Base-by-base conservation (phyloP, 2,113 vertebrate species). In the Glaucomys volans region DNA sequence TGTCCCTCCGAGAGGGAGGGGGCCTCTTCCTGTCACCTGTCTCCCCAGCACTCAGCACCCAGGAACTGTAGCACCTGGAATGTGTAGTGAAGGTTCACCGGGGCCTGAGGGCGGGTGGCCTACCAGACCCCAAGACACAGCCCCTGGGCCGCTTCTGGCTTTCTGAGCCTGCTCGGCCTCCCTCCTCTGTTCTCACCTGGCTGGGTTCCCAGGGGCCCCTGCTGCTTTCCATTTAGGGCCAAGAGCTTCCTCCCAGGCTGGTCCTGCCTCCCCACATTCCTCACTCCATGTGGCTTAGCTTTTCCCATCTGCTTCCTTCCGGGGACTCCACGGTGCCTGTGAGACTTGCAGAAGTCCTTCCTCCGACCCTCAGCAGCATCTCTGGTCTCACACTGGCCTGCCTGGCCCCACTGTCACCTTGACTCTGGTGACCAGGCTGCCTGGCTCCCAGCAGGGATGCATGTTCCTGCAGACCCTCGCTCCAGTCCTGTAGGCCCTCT, bases 51-150 rank as follows among this genome's bases (percentile, higher is more conserved):
- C 28, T 57, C 47, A n/a, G 75, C 14, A 14, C 50, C n/a, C 7
- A 0, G 28, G 57, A 52, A 12, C 40, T 4, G 0, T 12, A 57
- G 30, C 37, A 0, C 0, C 8, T 6, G 4, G 52, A 47, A 5
- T 44, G 59, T 26, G 2, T 59, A 0, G 47, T 0, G 2, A 62
- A 47, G 57, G 18, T 37, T 50, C 40, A 22, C 47, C 1, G 3
- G 0, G 2, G 37, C 28, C 37, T 14, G 62, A 44, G 57, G 59
- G 50, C n/a, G 28, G 40, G 11, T 5, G 35, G 35, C 20, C 0
- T 57, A 0, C 12, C 4, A 7, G 44, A 12, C 52, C 47, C n/a
- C 0, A 30, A 69, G 5, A 20, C 30, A 30, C 1, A 11, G 18
- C 14, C 3, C 8, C 26, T 9, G 2, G 0, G 26, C 64, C 3